These are phyloP conservation scores for Eupithecia tripunctaria DNA, from an alignment of 2,888 invertebrate species.

Conservation along the genomic window DNA sequence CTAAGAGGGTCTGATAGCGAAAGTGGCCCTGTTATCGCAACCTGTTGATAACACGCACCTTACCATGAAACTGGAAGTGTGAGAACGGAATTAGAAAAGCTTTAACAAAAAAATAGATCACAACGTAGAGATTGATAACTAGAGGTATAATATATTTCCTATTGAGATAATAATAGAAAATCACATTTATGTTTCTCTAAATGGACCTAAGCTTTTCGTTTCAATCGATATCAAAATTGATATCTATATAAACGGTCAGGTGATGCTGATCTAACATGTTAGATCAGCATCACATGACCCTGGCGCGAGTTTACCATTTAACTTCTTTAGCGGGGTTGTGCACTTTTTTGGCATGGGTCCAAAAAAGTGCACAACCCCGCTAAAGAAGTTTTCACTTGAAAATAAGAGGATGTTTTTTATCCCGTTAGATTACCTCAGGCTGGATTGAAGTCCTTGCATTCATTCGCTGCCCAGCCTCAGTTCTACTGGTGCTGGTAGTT, in stretches of 20 bases:
- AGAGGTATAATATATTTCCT: too few relatives aligned
- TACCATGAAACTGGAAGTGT: slow-evolving; percentile 21
- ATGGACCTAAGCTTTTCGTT: background rate
- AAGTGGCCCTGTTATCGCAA: slow-evolving; percentile 50
- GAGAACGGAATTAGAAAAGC: slow-evolving; percentile 22
- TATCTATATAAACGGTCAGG: background rate
- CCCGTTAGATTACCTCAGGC: background rate
- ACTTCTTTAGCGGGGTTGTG: too few relatives aligned
- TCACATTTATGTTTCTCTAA: background rate
- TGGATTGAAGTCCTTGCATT: background rate
- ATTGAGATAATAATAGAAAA: background rate
- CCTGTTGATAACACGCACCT: slow-evolving; percentile 46
- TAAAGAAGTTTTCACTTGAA: too few relatives aligned
- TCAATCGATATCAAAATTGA: background rate
- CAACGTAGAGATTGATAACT: background rate
- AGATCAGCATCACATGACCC: too few relatives aligned
- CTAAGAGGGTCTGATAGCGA: slow-evolving; percentile 42
- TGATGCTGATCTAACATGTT: too few relatives aligned
- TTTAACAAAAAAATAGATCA: background rate
- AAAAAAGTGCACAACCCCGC: too few relatives aligned
- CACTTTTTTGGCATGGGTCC: too few relatives aligned
- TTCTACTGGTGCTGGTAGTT: background rate
- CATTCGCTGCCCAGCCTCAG: background rate
- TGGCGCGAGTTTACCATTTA: too few relatives aligned
- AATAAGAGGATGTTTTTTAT: background rate